Percentiles rank a stretch among this genome's conserved stretches.
Evolutionary conservation across 2,888 invertebrate genomes (phyloP).

Genomic region (Steinernema scapterisci): DNA sequence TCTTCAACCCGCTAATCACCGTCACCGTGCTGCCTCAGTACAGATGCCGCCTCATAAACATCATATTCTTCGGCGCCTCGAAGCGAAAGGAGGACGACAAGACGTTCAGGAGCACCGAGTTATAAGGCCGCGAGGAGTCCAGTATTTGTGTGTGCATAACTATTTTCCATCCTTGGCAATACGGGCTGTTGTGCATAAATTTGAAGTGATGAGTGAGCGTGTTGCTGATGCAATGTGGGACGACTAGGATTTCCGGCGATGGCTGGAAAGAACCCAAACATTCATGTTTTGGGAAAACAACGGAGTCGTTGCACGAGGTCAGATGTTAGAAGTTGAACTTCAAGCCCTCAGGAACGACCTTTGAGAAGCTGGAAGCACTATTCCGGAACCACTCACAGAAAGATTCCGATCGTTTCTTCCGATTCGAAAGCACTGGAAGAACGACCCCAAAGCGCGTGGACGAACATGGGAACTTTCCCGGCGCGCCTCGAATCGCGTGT

Average conservation of each 20-base stretch:
- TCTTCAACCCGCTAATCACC: slow-evolving; percentile 65
- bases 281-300: too few species aligned
- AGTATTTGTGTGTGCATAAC: slow-evolving; percentile 19
- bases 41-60: slow-evolving; percentile 45
- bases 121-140: neutral
- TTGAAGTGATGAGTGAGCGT: neutral
- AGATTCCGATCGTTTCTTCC: too few species aligned
- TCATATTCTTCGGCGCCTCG: slow-evolving; percentile 27
- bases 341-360: too few species aligned
- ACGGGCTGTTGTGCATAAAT: slow-evolving; percentile 12
- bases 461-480: too few species aligned
- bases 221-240: neutral
- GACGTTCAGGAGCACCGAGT: slow-evolving; percentile 17
- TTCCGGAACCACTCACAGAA: too few species aligned
- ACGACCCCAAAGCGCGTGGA: too few species aligned
- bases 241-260: too few species aligned
- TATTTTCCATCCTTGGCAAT: slow-evolving; percentile 20
- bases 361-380: too few species aligned
- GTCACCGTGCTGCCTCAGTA: slow-evolving; percentile 67
- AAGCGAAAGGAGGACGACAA: slow-evolving; percentile 22
- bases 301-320: neutral
- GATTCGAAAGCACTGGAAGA: too few species aligned
- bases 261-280: too few species aligned
- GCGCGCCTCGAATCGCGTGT: too few species aligned
- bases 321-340: neutral